A percentile compares a stretch with the other conserved stretches of the same genome.
These are phyloP conservation scores for rabbit (Oryctolagus cuniculus) DNA, from an alignment of 2,113 vertebrate genomes.

Conservation along the genomic window DNA sequence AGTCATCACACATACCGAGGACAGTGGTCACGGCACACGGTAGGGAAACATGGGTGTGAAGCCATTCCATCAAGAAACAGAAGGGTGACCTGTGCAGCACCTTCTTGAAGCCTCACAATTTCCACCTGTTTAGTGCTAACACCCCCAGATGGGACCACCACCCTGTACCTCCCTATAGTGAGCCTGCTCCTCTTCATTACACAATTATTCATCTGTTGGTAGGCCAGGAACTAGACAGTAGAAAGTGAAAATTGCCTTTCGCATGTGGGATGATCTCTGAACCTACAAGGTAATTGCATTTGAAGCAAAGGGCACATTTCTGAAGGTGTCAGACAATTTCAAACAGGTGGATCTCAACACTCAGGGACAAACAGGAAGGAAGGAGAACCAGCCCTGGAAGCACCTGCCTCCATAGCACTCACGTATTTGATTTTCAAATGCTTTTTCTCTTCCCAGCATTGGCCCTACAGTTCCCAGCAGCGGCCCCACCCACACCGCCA, in stretches of 20 bases:
- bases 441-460: not conserved
- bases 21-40: not conserved
- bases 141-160: no score
- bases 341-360: not conserved
- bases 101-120: not conserved
- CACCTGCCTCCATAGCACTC: not conserved
- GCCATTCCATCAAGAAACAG: not conserved
- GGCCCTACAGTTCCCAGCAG: no score
- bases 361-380: not conserved
- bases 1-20: not conserved
- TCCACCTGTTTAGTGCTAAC: not conserved
- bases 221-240: not conserved
- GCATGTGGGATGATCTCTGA: not conserved
- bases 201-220: not conserved
- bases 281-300: not conserved
- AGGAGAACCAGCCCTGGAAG: not conserved
- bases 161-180: not conserved
- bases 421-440: slow-evolving; percentile 2
- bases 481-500: not conserved
- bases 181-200: not conserved
- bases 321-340: slow-evolving; percentile 2
- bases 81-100: not conserved
- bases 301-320: slow-evolving; percentile 28
- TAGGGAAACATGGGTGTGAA: not conserved
- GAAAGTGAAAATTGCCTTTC: slow-evolving; percentile 12